Conservation (phyloP, 2,113 vertebrate genomes). For the Dipodomys stephensi region DNA sequence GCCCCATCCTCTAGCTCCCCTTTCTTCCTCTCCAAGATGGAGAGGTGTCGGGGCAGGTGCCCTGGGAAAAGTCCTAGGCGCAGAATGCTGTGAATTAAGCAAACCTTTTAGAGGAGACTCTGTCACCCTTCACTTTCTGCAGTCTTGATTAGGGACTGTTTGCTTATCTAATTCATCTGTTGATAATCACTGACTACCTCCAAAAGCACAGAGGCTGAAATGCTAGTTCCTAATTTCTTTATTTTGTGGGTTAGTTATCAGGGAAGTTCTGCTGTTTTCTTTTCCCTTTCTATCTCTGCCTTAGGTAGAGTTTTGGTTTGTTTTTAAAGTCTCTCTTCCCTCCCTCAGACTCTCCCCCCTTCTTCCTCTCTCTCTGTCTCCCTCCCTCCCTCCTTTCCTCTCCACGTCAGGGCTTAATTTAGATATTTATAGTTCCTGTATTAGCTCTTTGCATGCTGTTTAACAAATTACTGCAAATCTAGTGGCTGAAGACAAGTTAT, state of each 20-base stretch:
- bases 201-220: neutral
- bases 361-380: neutral
- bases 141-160: neutral
- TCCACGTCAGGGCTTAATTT: neutral
- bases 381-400: neutral
- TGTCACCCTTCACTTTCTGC: fast-evolving
- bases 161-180: neutral
- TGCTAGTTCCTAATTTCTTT: neutral
- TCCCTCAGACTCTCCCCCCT: neutral
- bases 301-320: fast-evolving
- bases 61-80: neutral
- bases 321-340: neutral
- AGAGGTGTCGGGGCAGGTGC: neutral
- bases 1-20: neutral
- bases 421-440: neutral
- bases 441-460: neutral
- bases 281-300: neutral
- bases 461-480: neutral
- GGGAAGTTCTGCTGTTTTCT: neutral
- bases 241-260: neutral
- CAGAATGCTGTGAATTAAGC: no score
- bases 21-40: neutral
- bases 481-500: neutral
- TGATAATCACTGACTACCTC: neutral
- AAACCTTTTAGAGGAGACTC: neutral